Evolutionary conservation across 2,797 vertebrate species (phyloP).

Genomic region (Labroides dimidiatus): DNA sequence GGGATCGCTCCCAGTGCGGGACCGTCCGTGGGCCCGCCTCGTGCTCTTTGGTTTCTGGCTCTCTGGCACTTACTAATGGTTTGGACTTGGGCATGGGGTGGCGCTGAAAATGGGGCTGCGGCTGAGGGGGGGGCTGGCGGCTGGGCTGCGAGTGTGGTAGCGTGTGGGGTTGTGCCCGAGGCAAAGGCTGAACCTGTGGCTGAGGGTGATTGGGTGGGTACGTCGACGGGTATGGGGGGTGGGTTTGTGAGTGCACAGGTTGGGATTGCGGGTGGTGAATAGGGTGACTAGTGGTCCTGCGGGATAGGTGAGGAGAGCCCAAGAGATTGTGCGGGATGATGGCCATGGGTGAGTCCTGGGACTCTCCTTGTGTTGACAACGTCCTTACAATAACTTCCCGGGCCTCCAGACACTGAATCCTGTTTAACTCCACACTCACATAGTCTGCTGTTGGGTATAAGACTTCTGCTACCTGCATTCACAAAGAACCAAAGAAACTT

Average conservation of each 20-base stretch:
- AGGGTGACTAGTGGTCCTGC: conserved; percentile 71
- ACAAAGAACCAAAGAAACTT: conserved; percentile 54
- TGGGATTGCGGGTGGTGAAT: conserved; percentile 64
- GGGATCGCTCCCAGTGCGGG: conserved; percentile 90
- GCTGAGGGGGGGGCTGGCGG: conserved; percentile 82
- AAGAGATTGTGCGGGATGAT: conserved; percentile 90
- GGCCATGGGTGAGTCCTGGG: conserved; percentile 89
- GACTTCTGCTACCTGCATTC: conserved; percentile 93
- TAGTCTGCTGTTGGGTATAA: conserved; percentile 91
- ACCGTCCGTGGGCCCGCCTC: conserved; percentile 82
- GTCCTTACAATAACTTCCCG: conserved; percentile 92
- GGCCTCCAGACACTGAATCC: conserved; percentile 91
- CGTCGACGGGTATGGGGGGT: conserved; percentile 85
- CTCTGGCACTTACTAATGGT: conserved; percentile 93
- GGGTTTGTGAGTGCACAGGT: conserved; percentile 69
- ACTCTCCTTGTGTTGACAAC: conserved; percentile 95
- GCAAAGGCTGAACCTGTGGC: conserved; percentile 80
- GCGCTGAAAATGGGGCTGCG: conserved; percentile 83
- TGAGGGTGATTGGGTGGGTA: conserved; percentile 84
- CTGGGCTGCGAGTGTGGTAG: conserved; percentile 83
- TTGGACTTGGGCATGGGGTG: conserved; percentile 88
- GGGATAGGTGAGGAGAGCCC: conserved; percentile 86
- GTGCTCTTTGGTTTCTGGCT: conserved; percentile 95
- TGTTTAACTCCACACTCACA: conserved; percentile 87
- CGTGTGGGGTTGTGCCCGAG: conserved; percentile 79